Evolutionary conservation across 2,113 vertebrate species (phyloP).

Genomic region (Electrona antarctica): DNA sequence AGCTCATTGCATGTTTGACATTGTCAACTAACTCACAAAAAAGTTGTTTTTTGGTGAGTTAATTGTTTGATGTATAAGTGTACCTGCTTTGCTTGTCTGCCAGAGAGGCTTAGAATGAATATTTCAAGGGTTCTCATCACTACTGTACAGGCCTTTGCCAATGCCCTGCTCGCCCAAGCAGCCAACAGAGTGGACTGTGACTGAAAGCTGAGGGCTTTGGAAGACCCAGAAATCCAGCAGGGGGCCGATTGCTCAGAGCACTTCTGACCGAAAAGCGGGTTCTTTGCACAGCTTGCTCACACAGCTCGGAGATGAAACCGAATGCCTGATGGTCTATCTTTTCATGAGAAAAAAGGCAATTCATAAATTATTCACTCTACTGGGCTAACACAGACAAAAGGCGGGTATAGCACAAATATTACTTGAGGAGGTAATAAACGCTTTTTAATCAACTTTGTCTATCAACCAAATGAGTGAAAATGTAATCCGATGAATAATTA

Average conservation of each 20-base stretch:
- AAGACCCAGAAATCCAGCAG: conserved; percentile 42
- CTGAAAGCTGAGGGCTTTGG: conserved; percentile 46
- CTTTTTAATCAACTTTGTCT: conserved; percentile 39
- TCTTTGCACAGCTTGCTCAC: conserved; percentile 35
- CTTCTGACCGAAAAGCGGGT: conserved; percentile 26
- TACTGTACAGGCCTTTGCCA: conserved; percentile 17
- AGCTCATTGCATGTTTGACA: conserved; percentile 31
- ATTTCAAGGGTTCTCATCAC: conserved; percentile 59
- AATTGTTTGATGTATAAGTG: conserved; percentile 39
- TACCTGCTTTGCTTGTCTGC: conserved; percentile 46
- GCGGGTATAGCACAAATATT: conserved; percentile 13
- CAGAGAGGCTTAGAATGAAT: conserved; percentile 40
- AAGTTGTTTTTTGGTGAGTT: conserved; percentile 59
- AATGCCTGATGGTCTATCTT: conserved; percentile 47
- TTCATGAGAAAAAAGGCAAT: conserved; percentile 25
- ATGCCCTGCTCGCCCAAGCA: too few species aligned
- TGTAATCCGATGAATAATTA: conserved; percentile 35
- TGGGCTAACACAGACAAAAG: conserved; percentile 34
- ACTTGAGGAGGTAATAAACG: conserved; percentile 33
- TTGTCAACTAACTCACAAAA: conserved; percentile 62
- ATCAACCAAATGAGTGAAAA: conserved; percentile 25
- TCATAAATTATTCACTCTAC: conserved; percentile 50
- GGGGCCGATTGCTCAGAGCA: conserved; percentile 39
- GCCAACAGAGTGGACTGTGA: too few species aligned
- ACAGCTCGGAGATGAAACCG: conserved; percentile 42